Base-by-base conservation (phyloP, 2,797 vertebrate genomes). In the Chanos chanos region DNA sequence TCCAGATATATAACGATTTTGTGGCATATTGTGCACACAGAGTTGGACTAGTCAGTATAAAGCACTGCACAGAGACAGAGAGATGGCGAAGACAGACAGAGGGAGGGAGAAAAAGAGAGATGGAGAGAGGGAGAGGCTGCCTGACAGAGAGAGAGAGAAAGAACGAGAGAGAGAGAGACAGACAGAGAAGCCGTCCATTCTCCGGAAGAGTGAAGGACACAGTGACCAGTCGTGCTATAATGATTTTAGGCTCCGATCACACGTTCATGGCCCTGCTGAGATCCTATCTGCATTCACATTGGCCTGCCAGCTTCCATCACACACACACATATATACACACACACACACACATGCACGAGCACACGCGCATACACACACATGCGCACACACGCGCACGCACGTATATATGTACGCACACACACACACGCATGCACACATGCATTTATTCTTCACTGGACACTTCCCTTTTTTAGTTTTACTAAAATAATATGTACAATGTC, bases 241-340 rank as follows among this genome's bases (percentile, higher is more conserved):
- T 87, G 86, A 89, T 89, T 89, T 87, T 89, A 84, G 83, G 86
- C 84, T 87, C 84, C 80, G 75, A 85, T 87, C 85, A 81, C 87
- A 87, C 79, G 66, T 84, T 75, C 79, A 71, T 67, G 76, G 81
- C 81, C 85, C 84, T 76, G 64, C 71, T 62, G 80, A 80, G 82
- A 86, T 85, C 71, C 77, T 86, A 85, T 85, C 85, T 84, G 81
- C 76, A 85, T 81, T 76, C 80, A 84, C 74, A 72, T 61, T 19
- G 45, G 74, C 77, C 53, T 59, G 53, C 64, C 53, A 55, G 36
- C 28, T 65, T 48, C 48, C 30, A 53, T 55, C 48, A 39, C 34
- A 41, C 19, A 43, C 6, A 54, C 28, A 36, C 36, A 28, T 22
- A 36, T 16, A 13, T 45, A 13, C 44, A 15, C 36, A 36, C 18